Conservation (phyloP, 2,797 vertebrate genomes). For the Steatocranus sp. region DNA sequence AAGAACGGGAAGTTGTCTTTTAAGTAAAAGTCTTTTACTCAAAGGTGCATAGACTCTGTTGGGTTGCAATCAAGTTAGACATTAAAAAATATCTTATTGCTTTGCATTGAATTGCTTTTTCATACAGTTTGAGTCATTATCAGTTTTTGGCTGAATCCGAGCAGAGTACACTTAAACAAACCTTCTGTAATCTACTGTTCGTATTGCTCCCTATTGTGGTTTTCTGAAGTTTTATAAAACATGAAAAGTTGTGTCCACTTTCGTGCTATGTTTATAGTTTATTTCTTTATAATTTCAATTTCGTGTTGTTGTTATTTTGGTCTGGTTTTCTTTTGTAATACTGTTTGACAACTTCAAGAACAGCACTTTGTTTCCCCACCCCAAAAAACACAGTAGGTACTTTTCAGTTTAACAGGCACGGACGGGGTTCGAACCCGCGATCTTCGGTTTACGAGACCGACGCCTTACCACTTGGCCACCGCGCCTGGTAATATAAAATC, state of each 20-base stretch:
- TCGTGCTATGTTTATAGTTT: not conserved
- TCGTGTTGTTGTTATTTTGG: rapidly evolving
- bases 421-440: constrained; percentile 81
- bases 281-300: not conserved
- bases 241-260: not conserved
- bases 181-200: not conserved
- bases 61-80: not conserved
- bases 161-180: not conserved
- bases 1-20: not conserved
- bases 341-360: not conserved
- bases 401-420: constrained; percentile 2
- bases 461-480: constrained; percentile 96
- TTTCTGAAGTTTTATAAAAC: not conserved
- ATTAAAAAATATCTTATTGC: not conserved
- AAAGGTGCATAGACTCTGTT: not conserved
- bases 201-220: not conserved
- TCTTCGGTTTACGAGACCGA: constrained; percentile 91
- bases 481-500: constrained; percentile 75
- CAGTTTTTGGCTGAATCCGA: not conserved
- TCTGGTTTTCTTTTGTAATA: not conserved
- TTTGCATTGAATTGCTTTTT: not conserved
- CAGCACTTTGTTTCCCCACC: rapidly evolving
- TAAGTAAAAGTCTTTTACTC: not conserved
- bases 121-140: not conserved
- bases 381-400: not conserved